Evolutionary conservation across 2,113 vertebrate species (phyloP).

Genomic region (Cynopterus brachyotis): DNA sequence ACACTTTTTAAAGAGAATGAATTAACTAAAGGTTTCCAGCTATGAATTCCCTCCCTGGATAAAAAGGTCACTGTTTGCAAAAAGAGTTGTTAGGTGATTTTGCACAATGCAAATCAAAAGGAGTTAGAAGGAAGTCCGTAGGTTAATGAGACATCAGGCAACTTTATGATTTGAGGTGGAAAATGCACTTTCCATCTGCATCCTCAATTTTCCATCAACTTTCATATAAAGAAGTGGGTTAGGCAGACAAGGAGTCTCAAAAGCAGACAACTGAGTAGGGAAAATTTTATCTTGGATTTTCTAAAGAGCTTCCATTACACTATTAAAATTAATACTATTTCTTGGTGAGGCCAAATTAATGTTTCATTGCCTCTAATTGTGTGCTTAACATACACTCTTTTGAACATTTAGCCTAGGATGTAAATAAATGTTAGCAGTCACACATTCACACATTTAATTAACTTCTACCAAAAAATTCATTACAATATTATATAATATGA

Average conservation of each 20-base stretch:
- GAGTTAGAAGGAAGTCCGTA: conserved; percentile 18
- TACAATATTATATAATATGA: conserved; percentile 59
- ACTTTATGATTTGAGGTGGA: neutral
- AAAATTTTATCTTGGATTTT: conserved; percentile 66
- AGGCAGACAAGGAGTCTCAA: neutral
- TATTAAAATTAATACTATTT: conserved; percentile 72
- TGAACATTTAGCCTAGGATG: conserved; percentile 70
- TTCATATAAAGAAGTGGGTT: conserved; percentile 32
- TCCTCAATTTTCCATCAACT: conserved; percentile 25
- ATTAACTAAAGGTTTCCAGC: conserved; percentile 15
- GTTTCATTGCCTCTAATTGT: conserved; percentile 76
- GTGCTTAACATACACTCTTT: conserved; percentile 68
- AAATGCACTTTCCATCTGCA: conserved; percentile 1
- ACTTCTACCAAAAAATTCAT: conserved; percentile 74
- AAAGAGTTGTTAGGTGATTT: conserved; percentile 44
- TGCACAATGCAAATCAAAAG: conserved; percentile 33
- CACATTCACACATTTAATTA: conserved; percentile 77
- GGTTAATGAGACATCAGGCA: conserved; percentile 52
- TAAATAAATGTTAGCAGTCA: conserved; percentile 77
- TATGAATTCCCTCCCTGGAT: conserved; percentile 50
- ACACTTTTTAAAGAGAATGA: conserved; percentile 4
- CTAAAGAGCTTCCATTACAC: conserved; percentile 52
- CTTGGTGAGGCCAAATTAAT: conserved; percentile 73
- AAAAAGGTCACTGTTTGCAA: conserved; percentile 48
- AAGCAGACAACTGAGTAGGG: neutral